Conservation (phyloP, 2,888 invertebrate genomes). For the Pachycephus smyrnensis region DNA sequence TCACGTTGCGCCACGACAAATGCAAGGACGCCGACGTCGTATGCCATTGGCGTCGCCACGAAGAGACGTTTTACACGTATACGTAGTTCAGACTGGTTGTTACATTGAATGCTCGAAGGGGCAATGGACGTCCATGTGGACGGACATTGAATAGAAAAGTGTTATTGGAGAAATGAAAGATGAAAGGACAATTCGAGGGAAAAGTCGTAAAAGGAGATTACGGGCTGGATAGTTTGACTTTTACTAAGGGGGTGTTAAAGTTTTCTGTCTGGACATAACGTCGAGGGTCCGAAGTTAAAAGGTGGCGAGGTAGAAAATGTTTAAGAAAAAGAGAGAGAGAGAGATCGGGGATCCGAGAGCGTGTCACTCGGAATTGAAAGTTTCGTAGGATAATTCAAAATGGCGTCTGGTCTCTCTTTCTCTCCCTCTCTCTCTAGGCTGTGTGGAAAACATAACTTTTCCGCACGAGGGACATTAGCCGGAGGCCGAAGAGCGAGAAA, state of each 20-base stretch:
- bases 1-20: constrained; percentile 52
- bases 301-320: background rate
- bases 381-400: background rate
- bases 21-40: constrained; percentile 32
- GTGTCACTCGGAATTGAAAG: background rate
- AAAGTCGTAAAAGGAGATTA: background rate
- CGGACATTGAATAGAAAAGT: background rate
- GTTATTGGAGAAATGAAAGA: background rate
- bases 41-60: background rate
- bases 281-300: background rate
- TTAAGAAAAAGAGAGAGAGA: background rate
- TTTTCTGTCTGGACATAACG: background rate
- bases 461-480: constrained; percentile 13
- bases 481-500: constrained; percentile 53
- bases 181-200: background rate
- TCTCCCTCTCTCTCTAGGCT: constrained; percentile 1
- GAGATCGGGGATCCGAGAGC: background rate
- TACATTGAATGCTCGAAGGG: background rate
- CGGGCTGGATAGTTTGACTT: background rate
- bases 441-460: constrained; percentile 39
- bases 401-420: background rate
- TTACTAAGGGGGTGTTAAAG: background rate
- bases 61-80: background rate
- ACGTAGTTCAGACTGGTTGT: background rate
- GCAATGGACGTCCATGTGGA: background rate